A percentile compares a stretch with the other conserved stretches of the same genome.
These are phyloP conservation scores for Hypena proboscidalis DNA, from an alignment of 2,888 invertebrate genomes.

Conservation along the genomic window DNA sequence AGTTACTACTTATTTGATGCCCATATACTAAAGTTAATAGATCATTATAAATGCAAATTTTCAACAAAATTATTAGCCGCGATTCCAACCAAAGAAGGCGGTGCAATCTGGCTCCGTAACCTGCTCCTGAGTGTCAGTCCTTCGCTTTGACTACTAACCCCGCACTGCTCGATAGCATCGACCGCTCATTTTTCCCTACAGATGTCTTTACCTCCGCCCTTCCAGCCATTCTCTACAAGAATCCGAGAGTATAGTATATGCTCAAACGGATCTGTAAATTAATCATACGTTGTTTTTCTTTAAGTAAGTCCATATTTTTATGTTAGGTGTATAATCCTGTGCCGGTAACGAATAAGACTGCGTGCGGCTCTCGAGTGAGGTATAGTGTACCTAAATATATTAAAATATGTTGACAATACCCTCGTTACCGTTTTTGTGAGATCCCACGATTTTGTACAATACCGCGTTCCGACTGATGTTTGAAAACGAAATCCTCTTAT, in stretches of 20 bases:
- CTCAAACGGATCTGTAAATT: slow-evolving; percentile 16
- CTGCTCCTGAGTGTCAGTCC: neutral
- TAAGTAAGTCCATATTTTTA: slow-evolving; percentile 40
- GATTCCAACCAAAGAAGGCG: too few relatives aligned
- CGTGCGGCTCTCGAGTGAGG: slow-evolving; percentile 50
- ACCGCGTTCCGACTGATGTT: slow-evolving; percentile 12
- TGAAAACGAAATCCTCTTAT: slow-evolving; percentile 10
- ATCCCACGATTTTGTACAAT: slow-evolving; percentile 16
- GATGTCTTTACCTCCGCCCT: slow-evolving; percentile 6
- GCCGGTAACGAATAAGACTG: slow-evolving; percentile 59
- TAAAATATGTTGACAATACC: slow-evolving; percentile 42
- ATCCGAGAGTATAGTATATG: slow-evolving; percentile 22
- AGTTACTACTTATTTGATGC: too few relatives aligned
- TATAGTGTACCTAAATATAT: slow-evolving; percentile 42
- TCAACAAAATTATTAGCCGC: too few relatives aligned
- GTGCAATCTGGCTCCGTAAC: too few relatives aligned
- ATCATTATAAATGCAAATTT: too few relatives aligned
- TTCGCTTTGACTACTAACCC: slow-evolving; percentile 19
- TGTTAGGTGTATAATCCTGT: slow-evolving; percentile 42
- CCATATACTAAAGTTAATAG: too few relatives aligned
- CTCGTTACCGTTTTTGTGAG: slow-evolving; percentile 22
- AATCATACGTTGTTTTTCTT: slow-evolving; percentile 15
- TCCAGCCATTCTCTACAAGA: slow-evolving; percentile 8
- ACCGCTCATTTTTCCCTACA: too few relatives aligned
- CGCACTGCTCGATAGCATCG: slow-evolving; percentile 16